phyloP scores from a whole-genome alignment of 2,113 vertebrate species.

The Mionectes macconnelli region DNA sequence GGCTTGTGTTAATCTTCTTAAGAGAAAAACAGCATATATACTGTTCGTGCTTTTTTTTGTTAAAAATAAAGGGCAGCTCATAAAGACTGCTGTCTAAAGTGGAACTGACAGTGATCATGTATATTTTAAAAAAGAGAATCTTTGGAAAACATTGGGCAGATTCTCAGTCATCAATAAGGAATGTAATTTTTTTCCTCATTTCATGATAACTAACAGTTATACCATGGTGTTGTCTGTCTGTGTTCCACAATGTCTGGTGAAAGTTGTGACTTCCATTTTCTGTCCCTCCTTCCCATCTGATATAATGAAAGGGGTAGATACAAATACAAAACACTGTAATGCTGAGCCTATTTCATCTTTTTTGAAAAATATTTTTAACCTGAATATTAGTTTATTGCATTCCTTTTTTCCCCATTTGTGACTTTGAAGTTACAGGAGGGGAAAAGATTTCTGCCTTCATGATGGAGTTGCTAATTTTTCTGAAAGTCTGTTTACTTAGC shows the following conservation, averaged over 20 bases:
- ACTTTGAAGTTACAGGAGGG: neutral
- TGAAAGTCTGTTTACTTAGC: neutral
- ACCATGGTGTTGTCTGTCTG: neutral
- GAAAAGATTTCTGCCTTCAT: neutral
- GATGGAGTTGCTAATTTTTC: neutral
- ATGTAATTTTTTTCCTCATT: neutral
- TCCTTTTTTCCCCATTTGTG: neutral
- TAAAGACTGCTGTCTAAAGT: neutral
- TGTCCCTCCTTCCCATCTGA: neutral
- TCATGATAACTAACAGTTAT: neutral
- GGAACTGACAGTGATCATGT: neutral
- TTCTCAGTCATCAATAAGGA: neutral
- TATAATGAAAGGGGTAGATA: neutral
- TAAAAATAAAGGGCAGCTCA: neutral
- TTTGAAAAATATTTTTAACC: neutral
- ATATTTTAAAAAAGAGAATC: neutral
- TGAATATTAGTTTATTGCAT: neutral
- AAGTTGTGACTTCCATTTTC: neutral
- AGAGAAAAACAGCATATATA: neutral
- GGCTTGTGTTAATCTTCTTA: neutral
- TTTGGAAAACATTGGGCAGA: neutral
- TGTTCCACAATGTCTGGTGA: neutral
- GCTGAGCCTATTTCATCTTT: neutral
- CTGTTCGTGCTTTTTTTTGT: neutral
- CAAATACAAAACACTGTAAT: neutral